Conservation (phyloP, 2,797 vertebrate genomes). For the Setipinna tenuifilis region DNA sequence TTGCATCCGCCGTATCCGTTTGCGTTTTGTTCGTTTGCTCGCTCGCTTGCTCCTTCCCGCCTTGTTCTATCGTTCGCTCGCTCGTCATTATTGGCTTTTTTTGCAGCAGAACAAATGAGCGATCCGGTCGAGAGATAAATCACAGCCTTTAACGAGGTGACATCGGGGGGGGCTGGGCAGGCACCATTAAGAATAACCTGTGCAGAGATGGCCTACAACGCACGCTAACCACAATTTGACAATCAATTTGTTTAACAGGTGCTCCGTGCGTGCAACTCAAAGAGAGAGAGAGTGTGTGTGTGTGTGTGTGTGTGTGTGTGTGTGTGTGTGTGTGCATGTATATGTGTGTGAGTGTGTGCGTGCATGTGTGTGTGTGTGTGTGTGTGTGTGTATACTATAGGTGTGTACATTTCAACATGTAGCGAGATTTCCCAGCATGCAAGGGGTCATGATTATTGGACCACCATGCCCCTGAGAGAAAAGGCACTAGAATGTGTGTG, state of each 20-base stretch:
- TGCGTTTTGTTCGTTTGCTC: too few relatives aligned
- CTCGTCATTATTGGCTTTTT: conserved; percentile 34
- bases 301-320: background rate
- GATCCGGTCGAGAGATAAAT: conserved; percentile 63
- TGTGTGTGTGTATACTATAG: background rate
- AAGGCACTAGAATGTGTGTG: too few relatives aligned
- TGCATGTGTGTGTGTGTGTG: background rate
- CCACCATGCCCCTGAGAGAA: too few relatives aligned
- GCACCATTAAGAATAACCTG: background rate
- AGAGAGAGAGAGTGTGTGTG: background rate
- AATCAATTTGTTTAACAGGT: conserved; percentile 20
- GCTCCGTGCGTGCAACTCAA: background rate
- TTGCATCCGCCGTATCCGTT: too few relatives aligned
- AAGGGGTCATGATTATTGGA: background rate
- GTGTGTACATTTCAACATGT: too few relatives aligned
- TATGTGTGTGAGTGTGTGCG: background rate
- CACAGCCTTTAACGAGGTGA: conserved; percentile 70
- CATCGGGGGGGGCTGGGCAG: conserved; percentile 46
- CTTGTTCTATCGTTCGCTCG: conserved; percentile 5
- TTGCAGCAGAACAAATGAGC: conserved; percentile 43
- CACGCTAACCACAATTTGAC: background rate
- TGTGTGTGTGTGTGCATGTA: background rate
- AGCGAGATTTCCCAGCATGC: background rate
- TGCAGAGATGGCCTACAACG: background rate
- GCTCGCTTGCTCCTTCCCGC: conserved; percentile 45